Evolutionary conservation across 2,797 vertebrate genomes (phyloP), one percentile per base, ranked within the genome.

Genomic region (Pampus argenteus): DNA sequence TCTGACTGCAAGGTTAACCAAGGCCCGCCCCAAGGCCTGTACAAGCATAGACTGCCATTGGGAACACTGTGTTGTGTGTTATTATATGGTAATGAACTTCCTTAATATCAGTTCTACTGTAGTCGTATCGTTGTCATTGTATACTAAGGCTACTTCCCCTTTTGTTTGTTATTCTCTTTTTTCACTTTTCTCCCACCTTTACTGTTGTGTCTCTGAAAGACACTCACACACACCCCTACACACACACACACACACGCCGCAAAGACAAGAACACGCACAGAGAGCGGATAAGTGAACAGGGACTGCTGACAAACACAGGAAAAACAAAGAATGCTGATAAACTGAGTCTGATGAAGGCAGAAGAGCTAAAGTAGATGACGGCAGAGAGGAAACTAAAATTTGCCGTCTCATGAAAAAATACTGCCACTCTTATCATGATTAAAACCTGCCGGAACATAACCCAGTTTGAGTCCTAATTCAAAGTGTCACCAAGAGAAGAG

Each of bases 131-230:
- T 36, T 10, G 9, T 3, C 34, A 36, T 4, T 36, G 34, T 9
- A 36, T 36, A 36, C 3, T 10, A 7, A 29, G 9, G 11, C 8
- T 36, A 36, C 3, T 36, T 3, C 34, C 6, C 2, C 34, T 36
- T 36, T 36, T 36, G 34, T 13, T 36, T 14, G 9, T 36, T 11
- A 13, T 36, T 36, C 34, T 4, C 9, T 36, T 36, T 36, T 11
- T 9, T 31, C 9, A 9, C 34, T 36, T 36, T 36, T 14, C 34
- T 36, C 34, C 10, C 3, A 36, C 10, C 34, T 36, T 4, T 13
- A 36, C 13, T 36, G 34, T 36, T 36, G 3, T 36, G 11, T 36
- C 72, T 89, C 81, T 86, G 78, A 83, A 88, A 65, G 6, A 76
- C 84, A 38, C 59, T 56, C 3, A 31, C 7, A 78, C 45, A 66